phyloP scores from a whole-genome alignment of 92 coral and sea anemone genomes.

The Meandrina meandrites region DNA sequence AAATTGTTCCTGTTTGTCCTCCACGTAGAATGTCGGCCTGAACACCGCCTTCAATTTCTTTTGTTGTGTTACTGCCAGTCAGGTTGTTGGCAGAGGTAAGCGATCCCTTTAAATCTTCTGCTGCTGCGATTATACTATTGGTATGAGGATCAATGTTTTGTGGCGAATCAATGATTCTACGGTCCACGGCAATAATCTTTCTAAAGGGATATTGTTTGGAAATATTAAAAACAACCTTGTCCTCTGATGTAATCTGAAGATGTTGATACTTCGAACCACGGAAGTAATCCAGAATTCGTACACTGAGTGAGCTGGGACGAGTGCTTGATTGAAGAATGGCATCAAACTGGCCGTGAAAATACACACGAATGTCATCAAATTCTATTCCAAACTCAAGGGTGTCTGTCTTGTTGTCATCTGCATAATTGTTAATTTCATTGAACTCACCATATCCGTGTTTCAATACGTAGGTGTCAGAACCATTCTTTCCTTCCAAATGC shows the following conservation, averaged over 20 bases:
- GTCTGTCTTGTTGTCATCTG: slow-evolving; percentile 41
- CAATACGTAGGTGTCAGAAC: slow-evolving; percentile 62
- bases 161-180: too few species aligned
- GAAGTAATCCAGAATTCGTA: slow-evolving; percentile 32
- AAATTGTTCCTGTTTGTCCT: slow-evolving; percentile 24
- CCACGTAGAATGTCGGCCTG: slow-evolving; percentile 38
- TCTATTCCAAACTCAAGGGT: slow-evolving; percentile 47
- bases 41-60: slow-evolving; percentile 40
- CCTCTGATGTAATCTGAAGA: too few species aligned
- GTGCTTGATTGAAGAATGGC: slow-evolving; percentile 38
- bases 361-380: slow-evolving; percentile 35
- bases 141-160: not conserved
- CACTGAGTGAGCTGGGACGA: slow-evolving; percentile 43
- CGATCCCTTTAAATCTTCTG: slow-evolving; percentile 33
- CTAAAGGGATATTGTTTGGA: too few species aligned
- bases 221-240: too few species aligned
- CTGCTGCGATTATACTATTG: slow-evolving; percentile 8
- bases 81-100: slow-evolving; percentile 12
- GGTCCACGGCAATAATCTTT: too few species aligned
- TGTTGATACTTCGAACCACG: too few species aligned
- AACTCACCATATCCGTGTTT: slow-evolving; percentile 63
- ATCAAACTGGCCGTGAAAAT: slow-evolving; percentile 38
- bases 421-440: slow-evolving; percentile 51
- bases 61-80: slow-evolving; percentile 24
- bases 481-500: slow-evolving; percentile 43